Conservation (phyloP, 2,888 invertebrate genomes). For the Heliconius ethilla region DNA sequence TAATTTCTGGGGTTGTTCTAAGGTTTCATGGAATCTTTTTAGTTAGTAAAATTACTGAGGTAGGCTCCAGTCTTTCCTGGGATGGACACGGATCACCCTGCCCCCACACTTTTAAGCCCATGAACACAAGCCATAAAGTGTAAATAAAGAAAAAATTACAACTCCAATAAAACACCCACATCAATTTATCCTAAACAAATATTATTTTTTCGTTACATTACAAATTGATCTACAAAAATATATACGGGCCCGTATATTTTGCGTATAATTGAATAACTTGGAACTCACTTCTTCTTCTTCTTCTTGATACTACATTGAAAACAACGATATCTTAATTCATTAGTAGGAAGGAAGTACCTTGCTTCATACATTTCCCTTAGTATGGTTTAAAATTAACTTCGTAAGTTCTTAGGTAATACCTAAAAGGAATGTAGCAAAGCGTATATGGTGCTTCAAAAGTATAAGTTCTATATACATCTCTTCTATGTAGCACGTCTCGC, state of each 20-base stretch:
- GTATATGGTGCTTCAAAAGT: conserved; percentile 19
- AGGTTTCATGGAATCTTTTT: too few species aligned
- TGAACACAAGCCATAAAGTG: not conserved
- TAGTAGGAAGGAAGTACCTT: not conserved
- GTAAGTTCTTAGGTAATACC: conserved; percentile 11
- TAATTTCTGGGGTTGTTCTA: too few species aligned
- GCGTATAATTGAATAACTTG: not conserved
- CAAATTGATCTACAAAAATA: not conserved
- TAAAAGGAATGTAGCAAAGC: conserved; percentile 16
- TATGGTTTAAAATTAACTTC: not conserved
- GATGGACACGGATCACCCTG: too few species aligned
- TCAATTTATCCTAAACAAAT: not conserved
- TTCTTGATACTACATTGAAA: not conserved
- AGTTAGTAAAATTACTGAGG: too few species aligned
- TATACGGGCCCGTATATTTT: not conserved
- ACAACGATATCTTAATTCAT: not conserved
- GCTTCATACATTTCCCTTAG: not conserved
- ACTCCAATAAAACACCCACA: not conserved
- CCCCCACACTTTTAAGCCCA: too few species aligned
- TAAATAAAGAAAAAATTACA: not conserved
- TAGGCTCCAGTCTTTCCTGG: too few species aligned
- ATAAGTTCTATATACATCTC: conserved; percentile 39
- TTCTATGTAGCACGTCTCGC: conserved; percentile 48
- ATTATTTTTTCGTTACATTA: not conserved
- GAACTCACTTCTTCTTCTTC: too few species aligned